phyloP scores from a whole-genome alignment of 2,888 invertebrate genomes.

The Eristalinus sepulchralis region DNA sequence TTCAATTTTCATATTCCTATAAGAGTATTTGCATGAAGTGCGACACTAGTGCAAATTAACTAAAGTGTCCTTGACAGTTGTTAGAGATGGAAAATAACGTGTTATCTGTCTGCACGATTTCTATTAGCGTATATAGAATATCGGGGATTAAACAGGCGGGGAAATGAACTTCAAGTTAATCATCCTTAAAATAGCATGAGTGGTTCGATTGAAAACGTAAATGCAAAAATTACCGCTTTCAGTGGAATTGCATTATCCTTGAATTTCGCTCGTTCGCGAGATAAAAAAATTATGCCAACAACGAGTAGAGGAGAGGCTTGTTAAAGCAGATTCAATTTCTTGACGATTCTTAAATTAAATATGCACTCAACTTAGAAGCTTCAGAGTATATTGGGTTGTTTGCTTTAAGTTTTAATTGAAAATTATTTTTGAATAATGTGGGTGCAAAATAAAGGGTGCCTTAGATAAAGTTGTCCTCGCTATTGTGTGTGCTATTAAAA shows the following conservation, averaged over 20 bases:
- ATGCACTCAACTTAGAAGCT: constrained; percentile 15
- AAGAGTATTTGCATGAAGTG: constrained; percentile 58
- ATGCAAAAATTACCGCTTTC: constrained; percentile 66
- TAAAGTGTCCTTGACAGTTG: constrained; percentile 59
- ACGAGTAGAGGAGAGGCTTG: constrained; percentile 12
- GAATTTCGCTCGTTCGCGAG: constrained; percentile 18
- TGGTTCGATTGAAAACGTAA: constrained; percentile 59
- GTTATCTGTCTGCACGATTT: constrained; percentile 27
- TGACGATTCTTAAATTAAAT: constrained; percentile 14
- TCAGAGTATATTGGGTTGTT: constrained; percentile 26
- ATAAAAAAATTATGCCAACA: constrained; percentile 33
- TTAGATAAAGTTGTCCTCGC: not conserved
- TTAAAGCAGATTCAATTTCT: constrained; percentile 22
- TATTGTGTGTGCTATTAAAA: not conserved
- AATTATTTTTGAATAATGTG: constrained; percentile 31
- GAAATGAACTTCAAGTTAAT: constrained; percentile 58
- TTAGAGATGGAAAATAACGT: constrained; percentile 46
- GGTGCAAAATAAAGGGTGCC: not conserved
- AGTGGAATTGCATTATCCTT: constrained; percentile 57
- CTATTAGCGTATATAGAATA: constrained; percentile 12
- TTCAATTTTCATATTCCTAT: constrained; percentile 58
- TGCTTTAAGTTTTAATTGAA: constrained; percentile 50
- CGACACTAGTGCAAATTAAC: constrained; percentile 56
- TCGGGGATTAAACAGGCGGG: constrained; percentile 42
- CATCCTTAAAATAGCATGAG: constrained; percentile 60